Evolutionary conservation across 2,113 vertebrate genomes (phyloP).

Genomic region (Emydocephalus ijimae): DNA sequence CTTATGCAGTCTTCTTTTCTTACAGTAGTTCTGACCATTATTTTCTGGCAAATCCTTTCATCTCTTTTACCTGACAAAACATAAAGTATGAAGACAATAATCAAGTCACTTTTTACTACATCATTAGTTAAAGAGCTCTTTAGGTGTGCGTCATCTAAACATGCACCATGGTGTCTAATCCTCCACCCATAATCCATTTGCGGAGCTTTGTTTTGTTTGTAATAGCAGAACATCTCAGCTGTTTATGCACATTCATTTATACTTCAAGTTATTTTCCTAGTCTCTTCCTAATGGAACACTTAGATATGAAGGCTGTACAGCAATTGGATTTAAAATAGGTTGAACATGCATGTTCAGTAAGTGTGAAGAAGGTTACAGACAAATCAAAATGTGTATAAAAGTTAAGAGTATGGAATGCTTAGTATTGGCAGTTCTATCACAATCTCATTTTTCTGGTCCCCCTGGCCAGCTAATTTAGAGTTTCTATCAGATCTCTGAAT

Average conservation of each 20-base stretch:
- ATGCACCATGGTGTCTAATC: neutral
- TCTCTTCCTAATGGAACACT: neutral
- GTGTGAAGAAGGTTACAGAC: rapidly evolving
- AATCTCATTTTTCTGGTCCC: neutral
- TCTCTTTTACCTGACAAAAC: slow-evolving; percentile 88
- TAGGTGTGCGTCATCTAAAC: neutral
- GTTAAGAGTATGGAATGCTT: neutral
- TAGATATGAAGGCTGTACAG: neutral
- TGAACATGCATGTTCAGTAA: neutral
- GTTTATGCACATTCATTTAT: neutral
- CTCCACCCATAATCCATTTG: neutral
- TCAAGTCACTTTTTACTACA: slow-evolving; percentile 7
- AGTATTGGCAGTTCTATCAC: rapidly evolving
- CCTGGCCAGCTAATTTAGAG: neutral
- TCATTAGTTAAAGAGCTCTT: neutral
- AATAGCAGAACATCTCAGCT: neutral
- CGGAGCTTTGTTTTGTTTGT: neutral
- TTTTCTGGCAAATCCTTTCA: slow-evolving; percentile 91
- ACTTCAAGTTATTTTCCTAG: neutral
- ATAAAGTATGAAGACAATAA: slow-evolving; percentile 21
- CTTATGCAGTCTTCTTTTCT: slow-evolving; percentile 93
- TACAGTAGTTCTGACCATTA: slow-evolving; percentile 90
- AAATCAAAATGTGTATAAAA: neutral
- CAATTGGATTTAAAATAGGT: neutral
- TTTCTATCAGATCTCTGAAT: neutral